Base-by-base conservation (phyloP, 2,888 invertebrate genomes). In the Achlya flavicornis region DNA sequence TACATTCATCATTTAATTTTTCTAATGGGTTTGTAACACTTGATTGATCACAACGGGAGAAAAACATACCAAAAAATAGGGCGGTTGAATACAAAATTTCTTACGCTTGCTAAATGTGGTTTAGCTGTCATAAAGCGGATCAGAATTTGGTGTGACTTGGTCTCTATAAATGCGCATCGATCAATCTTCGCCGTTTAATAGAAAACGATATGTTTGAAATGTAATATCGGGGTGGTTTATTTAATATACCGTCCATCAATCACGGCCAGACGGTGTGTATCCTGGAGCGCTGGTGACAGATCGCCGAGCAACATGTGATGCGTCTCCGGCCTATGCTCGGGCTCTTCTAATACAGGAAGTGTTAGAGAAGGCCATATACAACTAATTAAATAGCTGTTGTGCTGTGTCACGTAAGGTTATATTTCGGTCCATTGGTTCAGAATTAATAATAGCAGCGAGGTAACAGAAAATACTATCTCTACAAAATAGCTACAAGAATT, bases 191-290 rank as follows among this genome's bases (percentile, higher is more conserved):
- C 71, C 75, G 66, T 84, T 83, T 89, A 83, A 88, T 87, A 87
- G 87, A 85, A 85, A 86, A 83, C 85, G 84, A 89, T 90, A 86
- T 87, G 85, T 90, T 90, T 89, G 88, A 89, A 91, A 90, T 81
- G 90, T 88, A 88, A 92, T 91, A 91, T 90, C 80, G 86, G 79
- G 80, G 81, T 77, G 89, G 87, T 89, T 90, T 91, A 92, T 92
- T 92, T 90, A 92, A 91, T 92, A 91, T 89, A 88, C 80, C 81
- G 83, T 77, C 84, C 87, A 93, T 93, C 92, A 90, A 93, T 93
- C 92, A 91, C 81, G 68, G 68, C 69, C 78, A 81, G 79, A 81
- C 84, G 81, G 80, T 81, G 81, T 82, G 72, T 78, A 79, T 83
- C 78, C 79, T 83, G 83, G 73, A 79, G 73, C 79, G 77, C 73